A percentile compares a stretch with the other conserved stretches of the same genome.
phyloP scores from a whole-genome alignment of 2,888 invertebrate genomes.

The Drosophila anceps region DNA sequence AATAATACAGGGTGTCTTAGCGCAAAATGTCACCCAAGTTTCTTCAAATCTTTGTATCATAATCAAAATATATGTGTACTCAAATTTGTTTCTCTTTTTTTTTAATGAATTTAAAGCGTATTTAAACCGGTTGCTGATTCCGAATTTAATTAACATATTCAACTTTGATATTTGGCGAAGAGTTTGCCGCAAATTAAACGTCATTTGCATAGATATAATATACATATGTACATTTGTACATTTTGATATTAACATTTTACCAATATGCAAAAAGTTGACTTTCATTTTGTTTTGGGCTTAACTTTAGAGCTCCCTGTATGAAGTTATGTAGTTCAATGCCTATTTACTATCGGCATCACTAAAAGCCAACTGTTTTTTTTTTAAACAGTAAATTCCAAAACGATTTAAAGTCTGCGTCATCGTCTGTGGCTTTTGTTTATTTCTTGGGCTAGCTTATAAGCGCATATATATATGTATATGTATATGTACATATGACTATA shows the following conservation, averaged over 20 bases:
- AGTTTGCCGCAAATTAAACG: slow-evolving; percentile 34
- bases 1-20: slow-evolving; percentile 50
- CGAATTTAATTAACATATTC: slow-evolving; percentile 53
- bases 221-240: no score
- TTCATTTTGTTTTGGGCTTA: not conserved
- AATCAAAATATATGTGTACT: not conserved
- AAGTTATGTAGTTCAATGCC: not conserved
- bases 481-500: no score
- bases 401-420: slow-evolving; percentile 31
- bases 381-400: slow-evolving; percentile 5
- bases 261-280: not conserved
- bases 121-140: slow-evolving; percentile 51
- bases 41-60: slow-evolving; percentile 8
- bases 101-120: slow-evolving; percentile 29
- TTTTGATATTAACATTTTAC: not conserved
- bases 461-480: not conserved
- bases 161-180: slow-evolving; percentile 72
- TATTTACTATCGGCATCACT: not conserved
- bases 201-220: slow-evolving; percentile 14
- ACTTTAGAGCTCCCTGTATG: slow-evolving; percentile 4
- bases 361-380: slow-evolving; percentile 16
- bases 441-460: slow-evolving; percentile 23
- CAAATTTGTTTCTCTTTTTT: slow-evolving; percentile 10
- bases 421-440: slow-evolving; percentile 32
- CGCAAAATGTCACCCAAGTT: not conserved